Conservation (phyloP, 2,888 invertebrate genomes). For the Chalcis sispes region DNA sequence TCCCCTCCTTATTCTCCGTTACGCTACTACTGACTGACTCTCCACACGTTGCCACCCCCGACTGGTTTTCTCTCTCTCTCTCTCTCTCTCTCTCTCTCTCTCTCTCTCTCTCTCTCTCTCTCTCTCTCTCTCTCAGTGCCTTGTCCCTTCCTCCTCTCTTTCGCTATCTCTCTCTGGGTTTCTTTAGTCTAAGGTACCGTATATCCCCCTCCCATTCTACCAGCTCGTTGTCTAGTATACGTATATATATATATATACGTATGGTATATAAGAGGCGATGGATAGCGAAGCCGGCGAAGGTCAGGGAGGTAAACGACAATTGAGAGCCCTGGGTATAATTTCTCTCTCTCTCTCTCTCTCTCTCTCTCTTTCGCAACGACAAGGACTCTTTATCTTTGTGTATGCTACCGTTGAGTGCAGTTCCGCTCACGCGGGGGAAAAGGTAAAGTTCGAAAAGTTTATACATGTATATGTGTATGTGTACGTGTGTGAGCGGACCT, state of each 20-base stretch:
- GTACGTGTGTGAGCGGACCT: background rate
- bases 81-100: conserved; percentile 6
- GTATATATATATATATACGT: background rate
- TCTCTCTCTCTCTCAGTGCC: background rate
- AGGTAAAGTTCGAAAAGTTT: background rate
- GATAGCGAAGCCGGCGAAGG: conserved; percentile 46
- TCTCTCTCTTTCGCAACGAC: too few species aligned
- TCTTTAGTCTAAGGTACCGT: too few species aligned
- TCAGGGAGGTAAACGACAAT: conserved; percentile 52
- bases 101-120: conserved; percentile 5
- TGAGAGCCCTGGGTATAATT: conserved; percentile 53
- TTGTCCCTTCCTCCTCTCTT: conserved; percentile 16
- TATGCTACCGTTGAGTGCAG: background rate
- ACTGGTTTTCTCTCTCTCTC: background rate
- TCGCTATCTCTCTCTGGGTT: conserved; percentile 15
- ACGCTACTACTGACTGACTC: background rate
- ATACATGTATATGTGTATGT: background rate
- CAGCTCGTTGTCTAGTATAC: too few species aligned
- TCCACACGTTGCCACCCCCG: conserved; percentile 8
- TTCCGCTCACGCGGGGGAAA: background rate
- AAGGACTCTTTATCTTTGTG: background rate
- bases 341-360: conserved; percentile 2
- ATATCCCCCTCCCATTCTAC: background rate
- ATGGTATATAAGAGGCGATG: background rate
- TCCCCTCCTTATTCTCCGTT: conserved; percentile 13